Evolutionary conservation across 2,888 invertebrate genomes (phyloP).

Genomic region (Amphipyra tragopoginis): DNA sequence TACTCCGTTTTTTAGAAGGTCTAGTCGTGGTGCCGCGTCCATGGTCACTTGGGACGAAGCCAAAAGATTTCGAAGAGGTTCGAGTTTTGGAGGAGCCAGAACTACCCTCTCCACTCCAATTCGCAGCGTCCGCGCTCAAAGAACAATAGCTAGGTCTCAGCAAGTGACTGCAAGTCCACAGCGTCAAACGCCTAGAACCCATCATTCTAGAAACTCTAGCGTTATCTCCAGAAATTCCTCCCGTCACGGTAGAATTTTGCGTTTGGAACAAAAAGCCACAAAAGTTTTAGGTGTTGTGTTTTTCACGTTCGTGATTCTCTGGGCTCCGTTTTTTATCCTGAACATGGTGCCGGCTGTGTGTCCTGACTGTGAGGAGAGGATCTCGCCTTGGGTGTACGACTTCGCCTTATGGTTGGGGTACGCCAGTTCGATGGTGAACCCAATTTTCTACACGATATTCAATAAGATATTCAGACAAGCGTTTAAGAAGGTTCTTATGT

Average conservation of each 20-base stretch:
- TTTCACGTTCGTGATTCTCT: constrained; percentile 97
- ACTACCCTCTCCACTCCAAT: constrained; percentile 90
- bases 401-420: constrained; percentile 98
- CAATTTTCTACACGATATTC: constrained; percentile 98
- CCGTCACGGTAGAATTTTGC: constrained; percentile 95
- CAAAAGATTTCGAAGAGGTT: constrained; percentile 91
- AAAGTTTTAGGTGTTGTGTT: constrained; percentile 98
- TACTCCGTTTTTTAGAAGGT: constrained; percentile 85
- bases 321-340: constrained; percentile 98
- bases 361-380: constrained; percentile 93
- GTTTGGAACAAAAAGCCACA: constrained; percentile 98
- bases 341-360: constrained; percentile 96
- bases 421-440: constrained; percentile 98
- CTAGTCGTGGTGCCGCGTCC: constrained; percentile 92
- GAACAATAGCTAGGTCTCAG: constrained; percentile 77
- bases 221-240: constrained; percentile 95
- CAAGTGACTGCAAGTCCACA: constrained; percentile 79
- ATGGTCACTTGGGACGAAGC: constrained; percentile 94
- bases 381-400: constrained; percentile 95
- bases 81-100: constrained; percentile 92
- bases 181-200: constrained; percentile 91
- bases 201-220: constrained; percentile 94
- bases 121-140: constrained; percentile 77
- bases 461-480: constrained; percentile 98
- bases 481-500: constrained; percentile 95